Evolutionary conservation across 2,888 invertebrate species (phyloP), one percentile per base, ranked within the genome.

Genomic region (Polylopha cassiicola): DNA sequence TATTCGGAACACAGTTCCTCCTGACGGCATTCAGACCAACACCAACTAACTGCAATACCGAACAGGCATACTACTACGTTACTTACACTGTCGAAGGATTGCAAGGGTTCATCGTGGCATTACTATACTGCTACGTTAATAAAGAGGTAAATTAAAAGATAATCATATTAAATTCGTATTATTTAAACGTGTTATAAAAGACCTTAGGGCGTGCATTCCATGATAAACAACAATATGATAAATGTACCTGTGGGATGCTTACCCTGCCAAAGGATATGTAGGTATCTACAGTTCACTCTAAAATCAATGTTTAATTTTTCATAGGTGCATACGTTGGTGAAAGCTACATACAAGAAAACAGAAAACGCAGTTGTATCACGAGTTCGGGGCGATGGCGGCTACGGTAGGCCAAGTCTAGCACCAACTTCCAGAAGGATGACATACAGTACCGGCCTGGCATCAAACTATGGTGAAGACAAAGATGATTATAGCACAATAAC

Each of bases 1-100:
- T 92, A 18, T 90, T 92, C 50, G 92, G 92, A 1, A 78, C 90
- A 0, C 91, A 92, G 55, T 90, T 91, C 53, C 74, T 92, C 9
- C 69, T 91, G 36, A 88, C 89, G 0, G 86, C 88, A 1, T 77
- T 89, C 20, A 68, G 87, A 34, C 88, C 88, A 2, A 68, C 71
- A 8, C 87, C 89, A 0, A 72, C 71, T 0, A 77, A 74, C 52
- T 89, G 82, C 65, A 73, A 53, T 0, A 64, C 53, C 47, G 88
- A 89, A 50, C 88, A 90, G 53, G 59, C 77, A 7, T 91, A 89
- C 55, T 89, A 88, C 51, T 88, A 86, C 53, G 51, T 84, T n/a
- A 84, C 88, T 1, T 90, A 90, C 50, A 63, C 86, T 0, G 65
- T 90, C 17, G 89, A 90, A 51, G 89, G 87, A 0, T 53, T 89